phyloP scores from a whole-genome alignment of 2,113 vertebrate genomes.

The Aramus guarauna region DNA sequence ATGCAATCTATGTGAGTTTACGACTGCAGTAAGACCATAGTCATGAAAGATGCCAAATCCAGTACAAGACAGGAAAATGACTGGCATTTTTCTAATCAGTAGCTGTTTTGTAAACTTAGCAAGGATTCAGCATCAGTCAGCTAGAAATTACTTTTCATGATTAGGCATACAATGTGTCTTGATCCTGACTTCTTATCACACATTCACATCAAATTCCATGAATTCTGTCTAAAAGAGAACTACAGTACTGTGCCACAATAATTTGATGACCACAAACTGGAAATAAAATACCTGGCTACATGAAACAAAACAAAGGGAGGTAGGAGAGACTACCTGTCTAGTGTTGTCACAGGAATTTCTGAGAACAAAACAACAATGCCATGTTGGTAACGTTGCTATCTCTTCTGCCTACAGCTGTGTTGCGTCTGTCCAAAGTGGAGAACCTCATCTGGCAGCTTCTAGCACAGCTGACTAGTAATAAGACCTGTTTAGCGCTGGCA shows the following conservation, averaged over 20 bases:
- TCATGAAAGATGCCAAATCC: neutral
- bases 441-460: neutral
- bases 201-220: neutral
- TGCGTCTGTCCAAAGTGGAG: neutral
- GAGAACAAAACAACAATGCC: neutral
- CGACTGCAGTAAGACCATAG: neutral
- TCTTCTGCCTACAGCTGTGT: neutral
- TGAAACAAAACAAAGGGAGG: neutral
- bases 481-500: neutral
- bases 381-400: neutral
- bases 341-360: neutral
- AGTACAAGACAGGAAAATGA: neutral
- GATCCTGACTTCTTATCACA: neutral
- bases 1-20: neutral
- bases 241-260: neutral
- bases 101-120: neutral
- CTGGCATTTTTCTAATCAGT: too few species aligned
- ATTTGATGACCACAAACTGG: neutral
- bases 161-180: neutral
- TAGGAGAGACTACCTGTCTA: neutral
- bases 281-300: neutral
- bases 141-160: neutral
- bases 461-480: neutral
- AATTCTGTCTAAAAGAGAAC: neutral
- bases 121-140: neutral